A percentile compares a stretch with the other conserved stretches of the same genome.
These are phyloP conservation scores for Hyles vespertilio DNA, from an alignment of 1,140 invertebrate genomes.

Conservation along the genomic window DNA sequence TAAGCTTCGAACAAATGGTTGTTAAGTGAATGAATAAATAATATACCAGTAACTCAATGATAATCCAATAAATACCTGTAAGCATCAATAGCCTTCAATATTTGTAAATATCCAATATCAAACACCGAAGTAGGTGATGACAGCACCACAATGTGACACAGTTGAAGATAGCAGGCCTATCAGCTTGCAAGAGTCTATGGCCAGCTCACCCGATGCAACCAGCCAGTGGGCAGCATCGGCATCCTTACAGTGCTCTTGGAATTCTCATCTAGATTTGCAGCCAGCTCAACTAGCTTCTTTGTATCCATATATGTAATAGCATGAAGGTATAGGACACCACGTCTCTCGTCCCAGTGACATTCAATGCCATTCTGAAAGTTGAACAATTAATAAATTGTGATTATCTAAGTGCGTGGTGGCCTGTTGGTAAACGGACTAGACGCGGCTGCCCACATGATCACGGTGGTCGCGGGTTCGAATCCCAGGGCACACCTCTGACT, in stretches of 20 bases:
- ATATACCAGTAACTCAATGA: no score
- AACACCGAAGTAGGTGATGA: slow-evolving; percentile 83
- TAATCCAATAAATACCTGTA: slow-evolving; percentile 76
- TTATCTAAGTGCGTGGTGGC: no score
- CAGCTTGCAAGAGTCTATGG: slow-evolving; percentile 83
- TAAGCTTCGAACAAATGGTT: no score
- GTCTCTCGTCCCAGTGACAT: slow-evolving; percentile 69
- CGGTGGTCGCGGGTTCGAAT: no score
- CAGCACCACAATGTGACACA: slow-evolving; percentile 87
- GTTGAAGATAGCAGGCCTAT: slow-evolving; percentile 87
- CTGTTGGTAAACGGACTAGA: no score
- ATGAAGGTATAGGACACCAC: slow-evolving; percentile 61
- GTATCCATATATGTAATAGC: slow-evolving; percentile 67
- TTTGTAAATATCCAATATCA: slow-evolving; percentile 88
- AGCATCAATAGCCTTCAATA: slow-evolving; percentile 87
- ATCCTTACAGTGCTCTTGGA: slow-evolving; percentile 56
- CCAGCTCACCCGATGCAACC: slow-evolving; percentile 84
- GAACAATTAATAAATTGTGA: no score
- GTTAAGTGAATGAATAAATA: no score
- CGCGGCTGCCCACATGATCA: no score
- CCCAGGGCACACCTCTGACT: no score
- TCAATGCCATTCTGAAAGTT: slow-evolving; percentile 62
- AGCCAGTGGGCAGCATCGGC: slow-evolving; percentile 75
- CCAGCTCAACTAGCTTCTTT: slow-evolving; percentile 39
- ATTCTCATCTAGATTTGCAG: slow-evolving; percentile 50